These are phyloP conservation scores for Tapirus terrestris DNA, from an alignment of 2,113 vertebrate genomes.

Conservation along the genomic window DNA sequence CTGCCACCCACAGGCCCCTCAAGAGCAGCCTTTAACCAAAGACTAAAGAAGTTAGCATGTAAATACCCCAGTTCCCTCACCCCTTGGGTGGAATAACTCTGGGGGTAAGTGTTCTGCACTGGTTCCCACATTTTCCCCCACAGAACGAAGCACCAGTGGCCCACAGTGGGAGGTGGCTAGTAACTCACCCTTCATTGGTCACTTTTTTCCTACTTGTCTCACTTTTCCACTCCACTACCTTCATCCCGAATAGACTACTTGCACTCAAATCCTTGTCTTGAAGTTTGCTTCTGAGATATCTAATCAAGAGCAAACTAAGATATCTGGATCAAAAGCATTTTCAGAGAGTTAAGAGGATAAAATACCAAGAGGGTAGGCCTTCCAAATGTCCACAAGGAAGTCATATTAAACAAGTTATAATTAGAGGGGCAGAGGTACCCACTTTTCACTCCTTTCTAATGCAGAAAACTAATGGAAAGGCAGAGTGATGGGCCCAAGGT, in stretches of 20 bases:
- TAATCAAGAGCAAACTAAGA: not conserved
- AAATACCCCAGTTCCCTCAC: not conserved
- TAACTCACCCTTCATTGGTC: not conserved
- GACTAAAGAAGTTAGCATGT: not conserved
- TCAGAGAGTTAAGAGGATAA: not conserved
- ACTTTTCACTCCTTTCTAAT: not conserved
- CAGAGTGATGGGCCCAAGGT: not conserved
- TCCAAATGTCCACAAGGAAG: not conserved
- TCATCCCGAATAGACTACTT: not conserved
- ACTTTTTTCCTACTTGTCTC: not conserved
- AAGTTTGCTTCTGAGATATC: not conserved
- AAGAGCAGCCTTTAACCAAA: not conserved
- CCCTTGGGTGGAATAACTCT: not conserved
- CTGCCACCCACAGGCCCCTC: not conserved
- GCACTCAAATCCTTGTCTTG: not conserved
- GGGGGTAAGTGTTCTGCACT: not conserved
- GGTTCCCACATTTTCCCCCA: too few species aligned
- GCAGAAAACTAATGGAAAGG: not conserved
- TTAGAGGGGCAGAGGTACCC: not conserved
- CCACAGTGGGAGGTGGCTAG: not conserved
- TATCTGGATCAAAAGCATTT: not conserved
- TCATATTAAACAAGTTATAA: not conserved
- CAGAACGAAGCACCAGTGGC: not conserved
- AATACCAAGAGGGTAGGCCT: not conserved
- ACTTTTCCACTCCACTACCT: not conserved